Evolutionary conservation across 2,113 vertebrate species (phyloP).

Genomic region (Campylorhamphus procurvoides): DNA sequence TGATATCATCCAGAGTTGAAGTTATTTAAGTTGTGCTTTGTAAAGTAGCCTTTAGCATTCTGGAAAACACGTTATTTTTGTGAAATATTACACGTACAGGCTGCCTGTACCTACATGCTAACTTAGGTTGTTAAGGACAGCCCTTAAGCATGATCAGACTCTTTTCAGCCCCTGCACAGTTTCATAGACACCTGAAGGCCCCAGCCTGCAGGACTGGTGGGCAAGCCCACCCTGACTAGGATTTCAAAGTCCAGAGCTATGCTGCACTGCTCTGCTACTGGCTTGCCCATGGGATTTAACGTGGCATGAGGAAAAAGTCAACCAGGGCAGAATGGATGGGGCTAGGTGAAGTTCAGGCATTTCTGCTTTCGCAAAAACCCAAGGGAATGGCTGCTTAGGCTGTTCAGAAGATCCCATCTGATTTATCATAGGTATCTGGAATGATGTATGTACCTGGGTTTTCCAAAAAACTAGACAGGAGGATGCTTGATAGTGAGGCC

Average conservation of each 20-base stretch:
- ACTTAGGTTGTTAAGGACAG: background rate
- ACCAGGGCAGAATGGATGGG: background rate
- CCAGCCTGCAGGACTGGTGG: background rate
- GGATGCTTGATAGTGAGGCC: background rate
- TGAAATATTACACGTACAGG: background rate
- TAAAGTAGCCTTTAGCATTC: background rate
- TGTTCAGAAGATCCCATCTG: background rate
- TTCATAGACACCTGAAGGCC: background rate
- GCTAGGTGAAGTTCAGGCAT: background rate
- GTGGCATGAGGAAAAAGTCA: rapidly evolving
- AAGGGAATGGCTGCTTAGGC: background rate
- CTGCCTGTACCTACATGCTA: background rate
- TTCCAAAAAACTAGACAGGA: background rate
- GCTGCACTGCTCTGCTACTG: rapidly evolving
- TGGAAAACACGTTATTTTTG: background rate
- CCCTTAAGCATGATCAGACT: background rate
- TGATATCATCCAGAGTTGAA: background rate
- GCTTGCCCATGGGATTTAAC: background rate
- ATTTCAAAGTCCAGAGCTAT: background rate
- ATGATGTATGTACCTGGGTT: background rate
- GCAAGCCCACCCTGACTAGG: background rate
- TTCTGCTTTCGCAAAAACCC: background rate
- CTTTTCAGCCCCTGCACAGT: background rate
- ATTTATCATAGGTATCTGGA: background rate
- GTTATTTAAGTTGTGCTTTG: background rate